These are phyloP conservation scores for Drosophila kambysellisi DNA, from an alignment of 2,888 invertebrate species.

Conservation along the genomic window DNA sequence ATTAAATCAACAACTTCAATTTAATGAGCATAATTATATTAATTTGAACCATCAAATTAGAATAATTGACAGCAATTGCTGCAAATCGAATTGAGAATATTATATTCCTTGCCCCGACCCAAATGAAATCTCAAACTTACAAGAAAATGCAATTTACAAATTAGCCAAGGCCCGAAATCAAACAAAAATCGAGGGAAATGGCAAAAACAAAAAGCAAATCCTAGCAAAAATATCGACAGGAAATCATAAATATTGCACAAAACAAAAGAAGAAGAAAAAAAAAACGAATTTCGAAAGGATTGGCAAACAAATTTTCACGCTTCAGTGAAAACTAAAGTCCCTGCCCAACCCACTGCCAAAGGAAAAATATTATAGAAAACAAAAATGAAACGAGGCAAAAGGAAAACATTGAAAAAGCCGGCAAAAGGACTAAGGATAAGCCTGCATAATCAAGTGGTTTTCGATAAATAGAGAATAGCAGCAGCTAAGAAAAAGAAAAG, in stretches of 20 bases:
- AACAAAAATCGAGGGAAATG: conserved; percentile 29
- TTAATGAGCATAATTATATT: conserved; percentile 2
- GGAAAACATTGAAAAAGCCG: conserved; percentile 47
- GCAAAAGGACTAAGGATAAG: conserved; percentile 72
- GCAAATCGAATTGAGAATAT: conserved; percentile 33
- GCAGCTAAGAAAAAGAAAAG: conserved; percentile 35
- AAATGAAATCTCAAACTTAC: conserved; percentile 49
- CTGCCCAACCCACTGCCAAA: conserved; percentile 4
- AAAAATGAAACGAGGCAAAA: conserved; percentile 47
- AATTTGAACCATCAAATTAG: conserved; percentile 35
- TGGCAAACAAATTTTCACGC: conserved; percentile 72
- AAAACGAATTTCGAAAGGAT: conserved; percentile 55
- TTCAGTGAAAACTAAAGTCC: conserved; percentile 62
- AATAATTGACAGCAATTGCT: conserved; percentile 52
- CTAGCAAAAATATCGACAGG: conserved; percentile 46
- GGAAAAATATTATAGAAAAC: conserved; percentile 50
- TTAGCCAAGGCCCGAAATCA: conserved; percentile 54
- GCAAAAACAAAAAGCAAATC: conserved; percentile 29
- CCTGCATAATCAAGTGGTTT: conserved; percentile 82
- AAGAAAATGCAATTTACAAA: conserved; percentile 74
- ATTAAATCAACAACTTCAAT: background rate
- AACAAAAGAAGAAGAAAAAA: conserved; percentile 29
- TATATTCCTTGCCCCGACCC: conserved; percentile 18
- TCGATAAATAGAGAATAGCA: conserved; percentile 76
- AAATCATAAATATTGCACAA: conserved; percentile 72